These are phyloP conservation scores for Mus caroli DNA, from an alignment of 2,797 vertebrate species.

Conservation along the genomic window DNA sequence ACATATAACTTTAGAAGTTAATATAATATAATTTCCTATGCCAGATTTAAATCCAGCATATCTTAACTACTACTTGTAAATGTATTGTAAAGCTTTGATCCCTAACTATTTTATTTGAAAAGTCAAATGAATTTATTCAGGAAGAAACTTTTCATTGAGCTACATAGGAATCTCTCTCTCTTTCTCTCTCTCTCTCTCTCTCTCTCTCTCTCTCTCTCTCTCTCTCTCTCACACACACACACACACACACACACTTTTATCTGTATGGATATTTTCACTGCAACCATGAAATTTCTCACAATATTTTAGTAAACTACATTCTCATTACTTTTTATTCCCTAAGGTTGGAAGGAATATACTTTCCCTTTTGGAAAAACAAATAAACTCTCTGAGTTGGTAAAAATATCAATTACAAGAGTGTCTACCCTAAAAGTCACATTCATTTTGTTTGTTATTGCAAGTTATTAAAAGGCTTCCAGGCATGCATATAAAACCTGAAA, in stretches of 20 bases:
- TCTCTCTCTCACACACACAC: not conserved
- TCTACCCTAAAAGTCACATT: slow-evolving; percentile 83
- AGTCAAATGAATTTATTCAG: slow-evolving; percentile 63
- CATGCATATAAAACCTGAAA: slow-evolving; percentile 83
- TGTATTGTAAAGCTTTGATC: slow-evolving; percentile 24
- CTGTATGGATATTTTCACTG: slow-evolving; percentile 59
- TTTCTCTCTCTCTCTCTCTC: no score
- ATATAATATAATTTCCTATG: slow-evolving; percentile 64
- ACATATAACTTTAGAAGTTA: slow-evolving; percentile 62
- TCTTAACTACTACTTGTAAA: slow-evolving; percentile 29
- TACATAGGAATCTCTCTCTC: slow-evolving; percentile 20
- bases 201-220: no score
- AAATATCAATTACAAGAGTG: slow-evolving; percentile 82
- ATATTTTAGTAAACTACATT: slow-evolving; percentile 75
- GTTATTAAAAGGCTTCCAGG: slow-evolving; percentile 84
- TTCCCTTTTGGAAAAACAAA: slow-evolving; percentile 80
- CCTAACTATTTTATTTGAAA: slow-evolving; percentile 57
- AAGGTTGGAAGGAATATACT: slow-evolving; percentile 71
- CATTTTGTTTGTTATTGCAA: slow-evolving; percentile 84
- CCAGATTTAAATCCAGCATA: not conserved
- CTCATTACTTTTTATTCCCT: slow-evolving; percentile 68
- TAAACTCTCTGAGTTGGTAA: slow-evolving; percentile 77
- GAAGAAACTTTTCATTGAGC: slow-evolving; percentile 41
- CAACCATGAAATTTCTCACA: slow-evolving; percentile 65
- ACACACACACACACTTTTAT: slow-evolving; percentile 9